Evolutionary conservation across 2,797 vertebrate genomes (phyloP).

Genomic region (Platalea minor): DNA sequence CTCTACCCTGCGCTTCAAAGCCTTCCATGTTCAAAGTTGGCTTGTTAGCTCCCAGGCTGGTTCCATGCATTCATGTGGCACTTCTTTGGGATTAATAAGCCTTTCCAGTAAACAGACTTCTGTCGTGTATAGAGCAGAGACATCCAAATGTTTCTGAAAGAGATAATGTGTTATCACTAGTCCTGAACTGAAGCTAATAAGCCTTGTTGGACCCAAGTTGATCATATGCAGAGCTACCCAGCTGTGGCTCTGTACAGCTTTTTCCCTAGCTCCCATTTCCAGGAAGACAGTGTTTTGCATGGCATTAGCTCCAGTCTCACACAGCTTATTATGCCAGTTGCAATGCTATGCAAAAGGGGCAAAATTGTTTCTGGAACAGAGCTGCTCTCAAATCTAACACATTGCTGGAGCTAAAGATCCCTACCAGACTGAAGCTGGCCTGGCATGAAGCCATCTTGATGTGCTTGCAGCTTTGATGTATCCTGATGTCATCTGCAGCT

Average conservation of each 20-base stretch:
- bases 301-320: not conserved
- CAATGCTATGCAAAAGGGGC: not conserved
- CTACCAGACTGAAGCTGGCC: not conserved
- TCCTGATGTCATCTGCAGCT: constrained; percentile 26
- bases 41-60: not conserved
- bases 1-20: not conserved
- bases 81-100: not conserved
- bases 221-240: not conserved
- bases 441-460: constrained; percentile 6
- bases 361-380: constrained; percentile 38
- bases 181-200: not conserved
- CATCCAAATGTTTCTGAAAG: constrained; percentile 8
- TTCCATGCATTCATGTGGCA: not conserved
- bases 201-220: not conserved
- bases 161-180: not conserved
- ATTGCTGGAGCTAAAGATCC: not conserved
- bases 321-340: constrained; percentile 9
- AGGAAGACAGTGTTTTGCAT: not conserved
- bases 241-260: not conserved
- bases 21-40: not conserved
- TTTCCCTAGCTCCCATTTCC: not conserved
- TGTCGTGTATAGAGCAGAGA: not conserved
- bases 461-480: not conserved
- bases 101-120: not conserved
- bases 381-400: not conserved